phyloP scores from a whole-genome alignment of 2,888 invertebrate genomes.

The Drosophila diplacantha region DNA sequence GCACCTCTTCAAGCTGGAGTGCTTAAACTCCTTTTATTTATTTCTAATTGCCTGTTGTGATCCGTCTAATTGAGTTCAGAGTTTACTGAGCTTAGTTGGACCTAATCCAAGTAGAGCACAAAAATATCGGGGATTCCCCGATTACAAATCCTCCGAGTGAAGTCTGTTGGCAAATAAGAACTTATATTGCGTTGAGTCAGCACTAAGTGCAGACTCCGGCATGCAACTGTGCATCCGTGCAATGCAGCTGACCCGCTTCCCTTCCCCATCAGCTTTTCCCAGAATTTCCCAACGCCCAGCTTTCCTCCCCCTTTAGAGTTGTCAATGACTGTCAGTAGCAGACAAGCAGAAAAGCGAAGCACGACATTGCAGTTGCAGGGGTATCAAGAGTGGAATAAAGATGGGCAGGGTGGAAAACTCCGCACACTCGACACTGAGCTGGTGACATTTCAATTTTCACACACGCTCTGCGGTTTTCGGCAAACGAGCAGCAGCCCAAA shows the following conservation, averaged over 20 bases:
- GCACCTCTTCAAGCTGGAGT: background rate
- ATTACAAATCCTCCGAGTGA: conserved; percentile 38
- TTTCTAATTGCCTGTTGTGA: background rate
- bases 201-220: conserved; percentile 61
- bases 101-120: conserved; percentile 39
- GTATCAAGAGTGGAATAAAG: conserved; percentile 2
- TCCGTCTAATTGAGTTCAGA: conserved; percentile 3
- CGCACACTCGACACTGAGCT: conserved; percentile 31
- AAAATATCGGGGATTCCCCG: conserved; percentile 28
- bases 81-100: conserved; percentile 12
- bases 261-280: background rate
- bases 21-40: background rate
- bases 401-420: conserved; percentile 17
- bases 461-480: conserved; percentile 51
- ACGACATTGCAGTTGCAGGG: conserved; percentile 40
- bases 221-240: conserved; percentile 65
- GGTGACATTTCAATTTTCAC: conserved; percentile 64
- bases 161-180: conserved; percentile 55
- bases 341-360: conserved; percentile 57
- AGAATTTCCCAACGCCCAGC: conserved; percentile 5
- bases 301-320: conserved; percentile 29
- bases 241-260: conserved; percentile 26
- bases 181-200: conserved; percentile 62
- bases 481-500: conserved; percentile 25
- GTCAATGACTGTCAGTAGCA: conserved; percentile 67